These are phyloP conservation scores for Micronycteris hirsuta DNA, from an alignment of 2,113 vertebrate genomes.

Conservation along the genomic window DNA sequence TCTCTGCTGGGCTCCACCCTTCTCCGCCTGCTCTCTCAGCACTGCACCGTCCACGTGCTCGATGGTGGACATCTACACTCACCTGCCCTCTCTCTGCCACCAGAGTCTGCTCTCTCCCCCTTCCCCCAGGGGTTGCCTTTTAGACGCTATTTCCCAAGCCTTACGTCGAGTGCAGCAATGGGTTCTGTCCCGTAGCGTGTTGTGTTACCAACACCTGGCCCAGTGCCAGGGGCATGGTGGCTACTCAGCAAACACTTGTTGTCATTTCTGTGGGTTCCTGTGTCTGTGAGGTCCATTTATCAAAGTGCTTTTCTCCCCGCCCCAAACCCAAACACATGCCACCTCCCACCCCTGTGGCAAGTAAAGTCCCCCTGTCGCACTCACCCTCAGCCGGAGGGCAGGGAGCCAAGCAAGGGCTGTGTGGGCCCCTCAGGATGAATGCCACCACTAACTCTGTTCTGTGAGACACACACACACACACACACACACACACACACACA, in stretches of 20 bases:
- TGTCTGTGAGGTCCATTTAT: background rate
- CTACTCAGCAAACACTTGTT: background rate
- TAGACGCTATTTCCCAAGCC: background rate
- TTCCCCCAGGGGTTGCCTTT: background rate
- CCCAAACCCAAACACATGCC: background rate
- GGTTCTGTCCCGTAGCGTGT: background rate
- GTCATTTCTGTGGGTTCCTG: background rate
- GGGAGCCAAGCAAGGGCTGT: background rate
- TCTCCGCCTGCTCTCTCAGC: too few relatives aligned
- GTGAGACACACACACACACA: background rate
- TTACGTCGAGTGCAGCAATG: background rate
- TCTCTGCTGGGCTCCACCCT: background rate
- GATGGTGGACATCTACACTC: rapidly evolving
- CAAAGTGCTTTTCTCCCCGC: background rate
- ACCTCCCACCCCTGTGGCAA: background rate
- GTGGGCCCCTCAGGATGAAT: background rate
- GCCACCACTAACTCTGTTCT: background rate
- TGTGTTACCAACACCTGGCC: background rate
- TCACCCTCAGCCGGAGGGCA: background rate
- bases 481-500: too few relatives aligned
- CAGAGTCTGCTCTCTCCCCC: background rate
- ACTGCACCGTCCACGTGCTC: background rate
- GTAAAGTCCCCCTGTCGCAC: background rate
- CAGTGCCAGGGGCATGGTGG: background rate
- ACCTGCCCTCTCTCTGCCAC: background rate